A percentile compares a stretch with the other conserved stretches of the same genome.
Evolutionary conservation across 2,113 vertebrate genomes (phyloP).

Genomic region (Accipiter virgatus): DNA sequence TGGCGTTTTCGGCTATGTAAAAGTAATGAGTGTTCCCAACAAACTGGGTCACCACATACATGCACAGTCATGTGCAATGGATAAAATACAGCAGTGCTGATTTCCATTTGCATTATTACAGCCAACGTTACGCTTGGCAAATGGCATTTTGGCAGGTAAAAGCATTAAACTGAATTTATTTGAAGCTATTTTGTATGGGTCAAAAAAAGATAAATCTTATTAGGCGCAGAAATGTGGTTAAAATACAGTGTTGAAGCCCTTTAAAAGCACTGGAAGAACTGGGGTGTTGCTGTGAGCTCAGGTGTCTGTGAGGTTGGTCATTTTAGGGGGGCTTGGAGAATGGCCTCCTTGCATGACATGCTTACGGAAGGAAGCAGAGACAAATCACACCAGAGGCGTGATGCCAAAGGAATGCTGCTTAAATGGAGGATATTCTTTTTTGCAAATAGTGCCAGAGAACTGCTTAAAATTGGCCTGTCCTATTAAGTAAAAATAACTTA

Average conservation of each 20-base stretch:
- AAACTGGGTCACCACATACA: neutral
- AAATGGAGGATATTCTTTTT: neutral
- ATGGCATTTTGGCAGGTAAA: neutral
- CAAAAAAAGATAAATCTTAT: neutral
- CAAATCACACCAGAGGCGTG: neutral
- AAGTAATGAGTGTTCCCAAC: neutral
- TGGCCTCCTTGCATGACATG: fast-evolving
- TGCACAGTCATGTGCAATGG: neutral
- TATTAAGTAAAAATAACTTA: conserved; percentile 43
- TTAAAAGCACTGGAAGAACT: neutral
- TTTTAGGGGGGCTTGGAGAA: neutral
- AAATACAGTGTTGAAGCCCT: neutral
- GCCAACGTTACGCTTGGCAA: neutral
- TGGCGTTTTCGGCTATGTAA: neutral
- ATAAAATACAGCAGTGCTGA: neutral
- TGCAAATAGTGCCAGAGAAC: neutral
- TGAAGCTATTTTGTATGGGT: neutral
- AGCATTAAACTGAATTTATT: neutral
- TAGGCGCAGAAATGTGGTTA: neutral
- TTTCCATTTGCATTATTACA: neutral
- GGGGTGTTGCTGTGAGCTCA: neutral
- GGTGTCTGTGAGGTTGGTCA: neutral
- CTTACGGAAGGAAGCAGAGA: neutral
- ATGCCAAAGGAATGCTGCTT: neutral
- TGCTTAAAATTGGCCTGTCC: conserved; percentile 17